Evolutionary conservation across 2,888 invertebrate genomes (phyloP).

Genomic region (Epiblema foenella): DNA sequence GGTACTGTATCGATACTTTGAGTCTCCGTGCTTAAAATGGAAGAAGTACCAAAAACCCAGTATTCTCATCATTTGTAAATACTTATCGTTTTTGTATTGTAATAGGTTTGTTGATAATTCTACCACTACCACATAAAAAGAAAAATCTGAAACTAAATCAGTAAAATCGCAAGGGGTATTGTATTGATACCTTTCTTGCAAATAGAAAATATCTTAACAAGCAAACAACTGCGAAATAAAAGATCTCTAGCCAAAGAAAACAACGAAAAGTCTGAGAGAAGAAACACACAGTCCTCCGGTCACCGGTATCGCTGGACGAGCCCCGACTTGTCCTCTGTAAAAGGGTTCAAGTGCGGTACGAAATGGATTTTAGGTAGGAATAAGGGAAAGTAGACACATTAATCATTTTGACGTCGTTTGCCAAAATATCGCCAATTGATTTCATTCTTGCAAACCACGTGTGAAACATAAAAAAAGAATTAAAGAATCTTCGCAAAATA

Average conservation of each 20-base stretch:
- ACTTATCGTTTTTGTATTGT: neutral
- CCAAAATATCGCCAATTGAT: neutral
- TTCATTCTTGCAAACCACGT: slow-evolving; percentile 19
- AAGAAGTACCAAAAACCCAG: slow-evolving; percentile 56
- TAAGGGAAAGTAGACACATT: slow-evolving; percentile 59
- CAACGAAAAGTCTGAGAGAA: slow-evolving; percentile 60
- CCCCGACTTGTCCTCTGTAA: slow-evolving; percentile 77
- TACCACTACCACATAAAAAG: slow-evolving; percentile 52
- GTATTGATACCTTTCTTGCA: slow-evolving; percentile 72
- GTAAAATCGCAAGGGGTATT: slow-evolving; percentile 57
- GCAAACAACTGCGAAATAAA: slow-evolving; percentile 11
- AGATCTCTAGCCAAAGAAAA: slow-evolving; percentile 55
- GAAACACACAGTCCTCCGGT: slow-evolving; percentile 60
- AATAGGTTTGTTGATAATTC: slow-evolving; percentile 54
- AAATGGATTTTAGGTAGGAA: slow-evolving; percentile 12
- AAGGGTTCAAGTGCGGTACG: slow-evolving; percentile 76
- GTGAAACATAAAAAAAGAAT: slow-evolving; percentile 16
- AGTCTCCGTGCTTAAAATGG: slow-evolving; percentile 55
- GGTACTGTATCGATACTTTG: slow-evolving; percentile 78
- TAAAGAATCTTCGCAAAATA: neutral
- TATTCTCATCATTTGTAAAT: neutral
- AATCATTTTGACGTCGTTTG: neutral
- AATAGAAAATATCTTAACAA: slow-evolving; percentile 28
- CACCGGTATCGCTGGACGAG: slow-evolving; percentile 60
- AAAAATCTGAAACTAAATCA: slow-evolving; percentile 49